Base-by-base conservation (phyloP, 2,113 vertebrate species). In the Atrichornis clamosus region DNA sequence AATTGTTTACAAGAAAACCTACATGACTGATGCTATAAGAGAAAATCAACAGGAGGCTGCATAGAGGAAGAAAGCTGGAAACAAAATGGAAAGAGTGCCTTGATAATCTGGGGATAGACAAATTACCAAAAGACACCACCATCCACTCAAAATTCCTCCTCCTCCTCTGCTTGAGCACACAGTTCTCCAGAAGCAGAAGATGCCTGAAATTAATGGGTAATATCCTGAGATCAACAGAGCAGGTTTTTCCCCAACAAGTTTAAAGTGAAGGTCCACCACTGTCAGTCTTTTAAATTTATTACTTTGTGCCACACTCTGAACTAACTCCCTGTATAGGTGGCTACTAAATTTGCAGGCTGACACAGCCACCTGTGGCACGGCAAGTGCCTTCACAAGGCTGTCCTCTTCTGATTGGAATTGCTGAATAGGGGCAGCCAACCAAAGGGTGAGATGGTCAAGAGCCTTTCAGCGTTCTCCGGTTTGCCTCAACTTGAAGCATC, bases 1-100 rank as follows among this genome's bases (percentile, higher is more conserved):
- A 56, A 39, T 50, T 70, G 30, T 75, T 95, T 78, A 80, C 49
- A 81, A 78, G 79, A 95, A 86, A 84, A 53, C 35, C 10, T 49
- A 77, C 44, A 7, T 30, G 55, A 73, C 47, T 56, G 49, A 64
- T 62, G 12, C 46, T 42, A 17, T 58, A 69, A 67, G n/a, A 79
- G 49, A 44, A 84, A 84, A 56, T 60, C 69, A 87, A 32, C 32
- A 73, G 78, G 52, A 92, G 32, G 13, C 28, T 74, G 59, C 30
- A 69, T 4, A 59, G 46, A 74, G 19, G 24, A 86, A 21, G 10
- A 11, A 89, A 75, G 37, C 33, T 50, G 37, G 24, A 6, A 78
- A 87, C 23, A 30, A 94, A 75, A 27, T 37, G 15, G 37, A 87
- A 75, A 32, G 37, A 59, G 10, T 2, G 1, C 17, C 19, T 10